Conservation (phyloP, 2,888 invertebrate genomes). For the Marronus borbonicus region DNA sequence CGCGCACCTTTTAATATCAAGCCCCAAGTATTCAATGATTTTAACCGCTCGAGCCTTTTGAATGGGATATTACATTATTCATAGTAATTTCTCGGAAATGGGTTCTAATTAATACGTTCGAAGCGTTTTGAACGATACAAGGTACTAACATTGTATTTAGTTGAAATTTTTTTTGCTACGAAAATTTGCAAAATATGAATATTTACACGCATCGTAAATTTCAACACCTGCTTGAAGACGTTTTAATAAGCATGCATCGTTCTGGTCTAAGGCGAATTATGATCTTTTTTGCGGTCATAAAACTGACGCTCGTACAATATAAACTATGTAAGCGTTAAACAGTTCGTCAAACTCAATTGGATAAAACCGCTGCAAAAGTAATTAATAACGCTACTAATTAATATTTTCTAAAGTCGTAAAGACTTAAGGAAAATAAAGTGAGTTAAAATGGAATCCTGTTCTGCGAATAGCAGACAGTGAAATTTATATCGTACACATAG, state of each 20-base stretch:
- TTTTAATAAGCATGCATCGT: conserved; percentile 12
- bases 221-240: conserved; percentile 2
- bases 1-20: conserved; percentile 1
- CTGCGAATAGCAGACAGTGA: not conserved
- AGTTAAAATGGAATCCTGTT: conserved; percentile 21
- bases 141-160: not conserved
- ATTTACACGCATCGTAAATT: conserved; percentile 5
- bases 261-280: not conserved
- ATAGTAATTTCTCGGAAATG: conserved; percentile 3
- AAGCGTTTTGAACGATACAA: not conserved
- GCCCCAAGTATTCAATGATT: not conserved
- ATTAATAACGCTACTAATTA: conserved; percentile 7
- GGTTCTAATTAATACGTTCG: conserved; percentile 22
- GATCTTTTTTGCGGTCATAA: too few species aligned
- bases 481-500: not conserved
- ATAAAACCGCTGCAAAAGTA: not conserved
- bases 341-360: not conserved
- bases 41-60: not conserved
- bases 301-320: too few species aligned
- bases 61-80: conserved; percentile 11
- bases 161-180: not conserved
- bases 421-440: not conserved
- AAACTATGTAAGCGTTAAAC: not conserved
- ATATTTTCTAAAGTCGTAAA: not conserved
- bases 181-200: conserved; percentile 12